Evolutionary conservation across 1,140 invertebrate genomes (phyloP).

Genomic region (Tetramorium alpestre): DNA sequence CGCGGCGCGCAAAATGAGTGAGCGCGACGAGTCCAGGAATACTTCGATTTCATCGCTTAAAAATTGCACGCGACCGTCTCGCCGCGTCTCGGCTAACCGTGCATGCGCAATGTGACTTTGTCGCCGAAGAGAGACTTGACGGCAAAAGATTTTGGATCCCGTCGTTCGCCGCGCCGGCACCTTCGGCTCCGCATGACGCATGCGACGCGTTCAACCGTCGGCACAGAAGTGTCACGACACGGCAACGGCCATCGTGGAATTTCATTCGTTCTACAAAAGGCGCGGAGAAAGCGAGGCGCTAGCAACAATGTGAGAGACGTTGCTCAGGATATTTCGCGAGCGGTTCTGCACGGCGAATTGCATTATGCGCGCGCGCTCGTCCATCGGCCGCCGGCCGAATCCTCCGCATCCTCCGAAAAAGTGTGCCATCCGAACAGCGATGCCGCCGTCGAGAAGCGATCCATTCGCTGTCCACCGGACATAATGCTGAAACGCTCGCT

Average conservation of each 20-base stretch:
- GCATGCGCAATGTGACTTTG: too few relatives aligned
- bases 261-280: constrained; percentile 63
- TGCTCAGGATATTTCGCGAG: constrained; percentile 51
- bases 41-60: neutral
- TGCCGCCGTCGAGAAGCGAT: neutral
- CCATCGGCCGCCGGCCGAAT: constrained; percentile 15
- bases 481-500: neutral
- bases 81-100: too few relatives aligned
- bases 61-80: neutral
- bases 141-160: too few relatives aligned
- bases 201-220: constrained; percentile 23
- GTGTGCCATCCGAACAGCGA: constrained; percentile 42
- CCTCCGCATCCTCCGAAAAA: constrained; percentile 35
- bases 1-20: neutral
- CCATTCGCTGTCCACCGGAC: neutral
- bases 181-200: neutral
- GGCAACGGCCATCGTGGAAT: constrained; percentile 42
- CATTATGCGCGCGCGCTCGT: constrained; percentile 12
- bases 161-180: neutral
- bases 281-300: constrained; percentile 50
- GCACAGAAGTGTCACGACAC: constrained; percentile 31
- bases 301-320: constrained; percentile 59
- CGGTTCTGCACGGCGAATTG: constrained; percentile 18
- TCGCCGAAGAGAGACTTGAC: too few relatives aligned
- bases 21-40: neutral